Evolutionary conservation across 2,113 vertebrate species (phyloP).

Genomic region (Ochotona curzoniae): DNA sequence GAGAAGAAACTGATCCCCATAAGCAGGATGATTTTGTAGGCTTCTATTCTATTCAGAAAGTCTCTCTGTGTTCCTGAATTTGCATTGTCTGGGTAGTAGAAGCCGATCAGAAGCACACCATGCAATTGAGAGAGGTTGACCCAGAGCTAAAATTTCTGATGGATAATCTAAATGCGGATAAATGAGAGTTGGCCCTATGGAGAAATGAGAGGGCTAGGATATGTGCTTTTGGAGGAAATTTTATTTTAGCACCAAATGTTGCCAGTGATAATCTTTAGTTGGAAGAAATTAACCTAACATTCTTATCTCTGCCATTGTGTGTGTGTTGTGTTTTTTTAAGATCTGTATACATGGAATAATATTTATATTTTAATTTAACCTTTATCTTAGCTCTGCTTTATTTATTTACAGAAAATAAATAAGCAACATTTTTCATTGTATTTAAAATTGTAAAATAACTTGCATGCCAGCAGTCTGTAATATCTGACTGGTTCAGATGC

Average conservation of each 20-base stretch:
- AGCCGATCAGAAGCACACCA: background rate
- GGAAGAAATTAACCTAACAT: slow-evolving; percentile 54
- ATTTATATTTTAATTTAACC: slow-evolving; percentile 67
- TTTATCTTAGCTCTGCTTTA: slow-evolving; percentile 62
- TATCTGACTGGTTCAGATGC: slow-evolving; percentile 49
- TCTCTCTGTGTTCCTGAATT: background rate
- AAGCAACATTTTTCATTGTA: slow-evolving; percentile 57
- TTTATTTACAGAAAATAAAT: slow-evolving; percentile 43
- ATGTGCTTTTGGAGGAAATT: slow-evolving; percentile 49
- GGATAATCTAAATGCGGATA: background rate
- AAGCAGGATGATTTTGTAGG: background rate
- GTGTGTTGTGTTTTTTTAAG: slow-evolving; percentile 21
- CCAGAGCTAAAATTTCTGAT: slow-evolving; percentile 15
- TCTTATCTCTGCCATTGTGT: slow-evolving; percentile 53
- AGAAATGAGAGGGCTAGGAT: slow-evolving; percentile 44
- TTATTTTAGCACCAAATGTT: slow-evolving; percentile 72
- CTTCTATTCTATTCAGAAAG: slow-evolving; percentile 23
- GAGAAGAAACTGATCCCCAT: slow-evolving; percentile 8
- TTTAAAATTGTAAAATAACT: slow-evolving; percentile 73
- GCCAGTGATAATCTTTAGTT: slow-evolving; percentile 78
- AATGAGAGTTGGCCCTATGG: background rate
- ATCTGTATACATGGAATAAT: slow-evolving; percentile 58
- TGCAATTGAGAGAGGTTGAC: background rate
- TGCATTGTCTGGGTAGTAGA: background rate
- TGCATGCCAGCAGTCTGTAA: slow-evolving; percentile 71